A percentile compares a stretch with the other conserved stretches of the same genome.
Evolutionary conservation across 2,113 vertebrate genomes (phyloP).

Genomic region (Oryzias melastigma): DNA sequence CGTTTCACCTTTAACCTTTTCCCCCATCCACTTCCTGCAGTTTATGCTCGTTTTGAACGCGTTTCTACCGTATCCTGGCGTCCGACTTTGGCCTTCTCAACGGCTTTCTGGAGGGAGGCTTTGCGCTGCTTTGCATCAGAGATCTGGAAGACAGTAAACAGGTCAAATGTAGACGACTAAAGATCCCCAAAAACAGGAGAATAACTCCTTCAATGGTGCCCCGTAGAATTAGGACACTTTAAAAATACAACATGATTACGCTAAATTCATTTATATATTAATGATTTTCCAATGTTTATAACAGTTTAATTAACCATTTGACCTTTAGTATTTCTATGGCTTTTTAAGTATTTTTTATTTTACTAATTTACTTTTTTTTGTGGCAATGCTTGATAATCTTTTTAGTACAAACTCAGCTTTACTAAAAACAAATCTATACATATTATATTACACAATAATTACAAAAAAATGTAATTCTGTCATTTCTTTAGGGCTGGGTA

Average conservation of each 20-base stretch:
- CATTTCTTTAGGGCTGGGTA: too few relatives aligned
- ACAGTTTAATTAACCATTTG: too few relatives aligned
- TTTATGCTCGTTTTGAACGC: neutral
- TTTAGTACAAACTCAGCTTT: too few relatives aligned
- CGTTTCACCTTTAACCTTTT: neutral
- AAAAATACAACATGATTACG: neutral
- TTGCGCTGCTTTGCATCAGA: slow-evolving; percentile 83
- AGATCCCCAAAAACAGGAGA: neutral
- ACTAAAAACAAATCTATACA: too few relatives aligned
- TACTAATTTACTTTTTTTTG: too few relatives aligned
- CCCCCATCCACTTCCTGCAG: neutral
- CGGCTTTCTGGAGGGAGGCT: slow-evolving; percentile 73
- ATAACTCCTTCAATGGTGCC: neutral
- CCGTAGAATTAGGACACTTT: neutral
- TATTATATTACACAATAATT: too few relatives aligned
- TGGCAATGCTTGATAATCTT: too few relatives aligned
- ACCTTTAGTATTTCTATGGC: too few relatives aligned
- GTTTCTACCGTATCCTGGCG: slow-evolving; percentile 88
- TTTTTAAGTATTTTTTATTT: too few relatives aligned
- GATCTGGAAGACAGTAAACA: slow-evolving; percentile 63
- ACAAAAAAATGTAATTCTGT: too few relatives aligned
- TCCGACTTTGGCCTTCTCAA: slow-evolving; percentile 87
- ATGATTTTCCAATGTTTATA: too few relatives aligned
- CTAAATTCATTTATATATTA: too few relatives aligned
- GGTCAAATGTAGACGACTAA: neutral